Evolutionary conservation across 2,888 invertebrate genomes (phyloP), one percentile per base, ranked within the genome.

Genomic region (Phanerotoma sp.): DNA sequence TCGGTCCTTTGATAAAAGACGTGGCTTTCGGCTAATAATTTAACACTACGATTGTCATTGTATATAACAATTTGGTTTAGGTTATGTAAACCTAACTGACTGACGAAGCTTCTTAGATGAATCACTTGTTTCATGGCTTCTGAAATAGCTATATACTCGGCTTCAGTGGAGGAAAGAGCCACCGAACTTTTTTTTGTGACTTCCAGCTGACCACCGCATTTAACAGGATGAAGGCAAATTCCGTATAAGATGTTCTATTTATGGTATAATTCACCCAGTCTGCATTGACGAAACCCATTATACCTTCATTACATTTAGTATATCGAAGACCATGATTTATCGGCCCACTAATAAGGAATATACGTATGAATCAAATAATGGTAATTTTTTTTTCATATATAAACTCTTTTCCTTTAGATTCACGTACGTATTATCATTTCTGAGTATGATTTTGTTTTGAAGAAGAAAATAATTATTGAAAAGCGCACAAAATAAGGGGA

Each of bases 171-270:
- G 1, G 52, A 40, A 3, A 49, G 22, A 1, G 59, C 61, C 3
- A 55, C 52, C 2, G 51, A 35, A 13, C 37, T 42, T n/a, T 58
- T 13, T 60, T 58, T 16, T 38, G 38, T 1, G 53, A 28, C 35
- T 52, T 54, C 58, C 56, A 62, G 25, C 52, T 38, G 5, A 61
- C 57, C n/a, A 46, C 18, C 6, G 37, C 41, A 6, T 42, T 50
- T 3, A 20, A 38, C 10, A 48, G 40, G 1, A 35, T 13, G 22
- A 61, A 61, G 32, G 42, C 44, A 25, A 40, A 54, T 16, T 60
- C 62, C 6, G 60, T 58, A 28, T 52, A 61, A 1, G 62, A 63
- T 33, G 48, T 56, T 13, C 61, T 37, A 28, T 60, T 53, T 16
- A 40, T 13, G 2, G 15, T n/a, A 41, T 47, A 55, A 28, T 33